phyloP scores from a whole-genome alignment of 2,888 invertebrate species.

The Cephus pulcher region DNA sequence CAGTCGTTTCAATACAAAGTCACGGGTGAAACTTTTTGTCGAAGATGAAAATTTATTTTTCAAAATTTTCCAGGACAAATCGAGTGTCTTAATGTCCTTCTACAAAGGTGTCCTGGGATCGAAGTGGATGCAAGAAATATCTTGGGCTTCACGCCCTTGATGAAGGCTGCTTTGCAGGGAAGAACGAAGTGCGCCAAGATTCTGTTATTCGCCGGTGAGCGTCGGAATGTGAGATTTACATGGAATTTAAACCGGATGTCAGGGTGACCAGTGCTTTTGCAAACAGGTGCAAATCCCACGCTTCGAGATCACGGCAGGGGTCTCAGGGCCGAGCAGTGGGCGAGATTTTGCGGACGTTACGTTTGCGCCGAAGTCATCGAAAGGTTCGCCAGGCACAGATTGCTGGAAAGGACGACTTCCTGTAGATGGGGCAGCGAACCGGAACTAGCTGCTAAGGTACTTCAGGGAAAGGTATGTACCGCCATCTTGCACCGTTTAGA shows the following conservation, averaged over 20 bases:
- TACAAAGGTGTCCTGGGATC: constrained; percentile 74
- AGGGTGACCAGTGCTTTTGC: constrained; percentile 22
- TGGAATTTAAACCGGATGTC: not conserved
- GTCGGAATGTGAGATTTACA: not conserved
- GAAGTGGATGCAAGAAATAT: constrained; percentile 78
- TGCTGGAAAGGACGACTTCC: constrained; percentile 70
- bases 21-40: not conserved
- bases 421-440: constrained; percentile 74
- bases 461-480: constrained; percentile 67
- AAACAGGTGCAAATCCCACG: constrained; percentile 76
- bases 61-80: constrained; percentile 71
- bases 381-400: constrained; percentile 72
- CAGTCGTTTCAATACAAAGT: not conserved
- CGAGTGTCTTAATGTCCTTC: constrained; percentile 76
- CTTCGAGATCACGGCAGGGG: constrained; percentile 77
- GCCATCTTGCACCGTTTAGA: constrained; percentile 40
- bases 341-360: constrained; percentile 78
- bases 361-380: constrained; percentile 79
- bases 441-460: constrained; percentile 69
- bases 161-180: constrained; percentile 83
- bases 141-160: constrained; percentile 78
- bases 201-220: constrained; percentile 78
- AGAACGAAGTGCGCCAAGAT: constrained; percentile 80
- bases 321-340: constrained; percentile 81
- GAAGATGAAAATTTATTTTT: not conserved